Percentiles rank a stretch among this genome's conserved stretches.
phyloP scores from a whole-genome alignment of 1,140 invertebrate species.

The Drosophila tani region DNA sequence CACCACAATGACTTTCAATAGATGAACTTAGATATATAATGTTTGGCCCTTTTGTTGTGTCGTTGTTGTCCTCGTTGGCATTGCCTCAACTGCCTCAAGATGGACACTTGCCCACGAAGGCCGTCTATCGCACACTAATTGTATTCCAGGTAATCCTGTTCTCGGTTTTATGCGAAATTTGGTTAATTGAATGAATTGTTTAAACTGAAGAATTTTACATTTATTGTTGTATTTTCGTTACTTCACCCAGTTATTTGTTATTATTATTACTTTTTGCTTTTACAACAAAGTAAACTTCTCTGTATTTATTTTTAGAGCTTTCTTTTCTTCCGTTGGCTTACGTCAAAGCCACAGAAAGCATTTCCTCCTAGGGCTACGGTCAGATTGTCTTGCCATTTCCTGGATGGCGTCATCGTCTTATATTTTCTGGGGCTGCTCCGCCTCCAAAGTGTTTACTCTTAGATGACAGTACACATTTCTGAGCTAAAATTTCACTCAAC shows the following conservation, averaged over 20 bases:
- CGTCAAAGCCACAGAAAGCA: conserved; percentile 27
- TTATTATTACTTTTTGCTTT: not conserved
- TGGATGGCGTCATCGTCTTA: conserved; percentile 42
- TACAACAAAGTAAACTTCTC: not conserved
- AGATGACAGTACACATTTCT: conserved; percentile 66
- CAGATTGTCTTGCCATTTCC: conserved; percentile 36
- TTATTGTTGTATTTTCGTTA: too few relatives aligned
- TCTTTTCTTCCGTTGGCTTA: conserved; percentile 14
- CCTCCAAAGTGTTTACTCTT: conserved; percentile 30
- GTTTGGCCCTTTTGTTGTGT: conserved; percentile 10
- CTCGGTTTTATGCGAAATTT: not conserved
- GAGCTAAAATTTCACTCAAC: conserved; percentile 73
- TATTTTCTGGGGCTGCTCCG: conserved; percentile 12
- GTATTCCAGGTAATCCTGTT: not conserved
- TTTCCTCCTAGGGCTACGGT: conserved; percentile 21
- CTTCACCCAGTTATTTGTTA: too few relatives aligned
- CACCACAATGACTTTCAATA: conserved; percentile 52
- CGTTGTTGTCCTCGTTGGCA: conserved; percentile 17
- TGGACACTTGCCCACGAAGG: conserved; percentile 16
- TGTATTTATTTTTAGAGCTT: conserved; percentile 2
- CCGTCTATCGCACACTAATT: conserved; percentile 25
- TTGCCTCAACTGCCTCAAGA: conserved; percentile 22
- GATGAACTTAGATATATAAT: conserved; percentile 49
- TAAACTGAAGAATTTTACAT: not conserved
- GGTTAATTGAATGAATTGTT: too few relatives aligned